These are phyloP conservation scores for Apocrypta bakeri DNA, from an alignment of 1,140 invertebrate species.

Conservation along the genomic window DNA sequence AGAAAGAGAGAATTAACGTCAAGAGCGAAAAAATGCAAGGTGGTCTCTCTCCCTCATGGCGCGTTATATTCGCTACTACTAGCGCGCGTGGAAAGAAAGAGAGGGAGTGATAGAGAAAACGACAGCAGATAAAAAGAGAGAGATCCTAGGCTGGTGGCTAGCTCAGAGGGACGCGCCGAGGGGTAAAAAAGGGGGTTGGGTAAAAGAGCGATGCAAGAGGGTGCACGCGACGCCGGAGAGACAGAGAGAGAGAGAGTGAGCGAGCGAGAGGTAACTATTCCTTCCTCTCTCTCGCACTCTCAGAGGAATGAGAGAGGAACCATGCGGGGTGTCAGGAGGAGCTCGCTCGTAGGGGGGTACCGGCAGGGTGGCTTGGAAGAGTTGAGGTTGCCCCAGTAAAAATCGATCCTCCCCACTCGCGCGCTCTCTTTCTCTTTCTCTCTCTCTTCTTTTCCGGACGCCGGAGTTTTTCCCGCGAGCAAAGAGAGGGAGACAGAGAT, in stretches of 20 bases:
- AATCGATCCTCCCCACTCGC: conserved; percentile 70
- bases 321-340: conserved; percentile 37
- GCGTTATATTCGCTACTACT: conserved; percentile 29
- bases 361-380: conserved; percentile 10
- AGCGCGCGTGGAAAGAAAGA: neutral
- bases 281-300: conserved; percentile 5
- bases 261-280: conserved; percentile 48
- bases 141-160: conserved; percentile 39
- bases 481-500: conserved; percentile 12
- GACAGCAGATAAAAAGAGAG: conserved; percentile 35
- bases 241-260: conserved; percentile 11
- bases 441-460: conserved; percentile 52
- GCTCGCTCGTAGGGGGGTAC: conserved; percentile 13
- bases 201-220: conserved; percentile 60
- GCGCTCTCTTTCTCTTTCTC: neutral
- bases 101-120: neutral
- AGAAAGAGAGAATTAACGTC: conserved; percentile 30
- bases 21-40: conserved; percentile 42
- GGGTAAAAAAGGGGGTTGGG: conserved; percentile 46
- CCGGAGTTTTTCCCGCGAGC: conserved; percentile 72
- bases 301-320: too few species aligned
- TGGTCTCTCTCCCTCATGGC: conserved; percentile 17
- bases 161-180: conserved; percentile 34
- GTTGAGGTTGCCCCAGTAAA: conserved; percentile 70
- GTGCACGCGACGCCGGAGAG: conserved; percentile 58